Evolutionary conservation across 2,113 vertebrate genomes (phyloP), one percentile per base, ranked within the genome.

Genomic region (Cyanoderma ruficeps): DNA sequence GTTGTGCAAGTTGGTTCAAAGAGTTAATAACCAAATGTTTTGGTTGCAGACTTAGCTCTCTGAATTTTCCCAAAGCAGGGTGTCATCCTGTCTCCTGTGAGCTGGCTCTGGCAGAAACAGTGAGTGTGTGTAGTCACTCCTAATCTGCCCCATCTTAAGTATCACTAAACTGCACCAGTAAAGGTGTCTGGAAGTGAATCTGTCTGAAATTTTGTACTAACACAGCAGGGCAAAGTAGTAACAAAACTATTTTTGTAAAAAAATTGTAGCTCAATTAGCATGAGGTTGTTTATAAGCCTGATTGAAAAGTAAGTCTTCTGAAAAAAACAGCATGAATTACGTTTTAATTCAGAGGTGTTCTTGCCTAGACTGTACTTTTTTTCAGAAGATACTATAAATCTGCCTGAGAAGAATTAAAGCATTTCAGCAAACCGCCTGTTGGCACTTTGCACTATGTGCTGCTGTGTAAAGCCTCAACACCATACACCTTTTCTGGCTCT

Each of bases 361-460:
- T 85, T 79, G 57, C 41, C 27, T 37, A 44, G 74, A 4, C 23
- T 39, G 15, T 65, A 6, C 28, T 55, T 79, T 28, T 77, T 75
- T 80, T 28, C 28, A 46, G 37, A 65, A 68, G 15, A n/a, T 37
- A 6, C 17, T 82, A 1, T 87, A 56, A 70, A 37, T 90, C n/a
- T 74, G 10, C n/a, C 28, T 76, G 35, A 15, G 4, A 53, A 37
- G 53, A 72, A 12, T 77, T 9, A 42, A 53, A 69, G 31, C 30
- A 3, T 81, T 89, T 84, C 24, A 42, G 69, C 44, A 60, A 33
- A 46, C 18, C 0, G 1, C 44, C 21, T 91, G 3, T 65, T 0
- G 0, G 27, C 11, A 7, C 57, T 25, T 61, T 33, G 15, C 3
- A 0, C 61, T 25, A 0, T 2, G 4, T 23, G 27, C 70, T 75